phyloP scores from a whole-genome alignment of 2,113 vertebrate species.

The Hemiprocne comata region DNA sequence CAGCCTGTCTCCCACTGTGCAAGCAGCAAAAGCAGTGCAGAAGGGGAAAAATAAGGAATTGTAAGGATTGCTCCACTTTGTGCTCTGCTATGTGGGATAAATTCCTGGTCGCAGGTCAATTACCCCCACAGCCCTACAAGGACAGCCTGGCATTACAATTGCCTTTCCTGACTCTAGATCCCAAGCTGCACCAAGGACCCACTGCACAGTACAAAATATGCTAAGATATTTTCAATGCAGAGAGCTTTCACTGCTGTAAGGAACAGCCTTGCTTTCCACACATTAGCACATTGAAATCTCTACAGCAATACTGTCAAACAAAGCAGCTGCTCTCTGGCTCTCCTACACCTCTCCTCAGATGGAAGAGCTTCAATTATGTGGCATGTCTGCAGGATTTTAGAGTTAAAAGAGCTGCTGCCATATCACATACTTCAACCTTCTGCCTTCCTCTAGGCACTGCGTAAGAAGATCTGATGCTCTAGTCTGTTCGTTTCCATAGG shows the following conservation, averaged over 20 bases:
- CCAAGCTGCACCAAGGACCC: neutral
- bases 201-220: neutral
- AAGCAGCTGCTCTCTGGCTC: conserved; percentile 21
- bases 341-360: neutral
- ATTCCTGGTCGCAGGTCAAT: neutral
- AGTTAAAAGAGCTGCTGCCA: neutral
- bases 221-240: neutral
- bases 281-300: neutral
- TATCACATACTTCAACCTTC: neutral
- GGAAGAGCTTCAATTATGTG: neutral
- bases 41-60: neutral
- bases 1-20: neutral
- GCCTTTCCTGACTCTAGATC: neutral
- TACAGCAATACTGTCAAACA: neutral
- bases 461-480: neutral
- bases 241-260: neutral
- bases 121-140: neutral
- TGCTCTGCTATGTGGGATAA: rapidly evolving
- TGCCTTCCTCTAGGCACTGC: neutral
- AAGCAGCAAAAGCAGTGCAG: neutral
- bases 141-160: neutral
- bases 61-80: neutral
- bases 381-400: neutral
- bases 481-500: rapidly evolving
- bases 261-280: conserved; percentile 1